phyloP scores from a whole-genome alignment of 2,888 invertebrate genomes.

The Pasiphila rectangulata region DNA sequence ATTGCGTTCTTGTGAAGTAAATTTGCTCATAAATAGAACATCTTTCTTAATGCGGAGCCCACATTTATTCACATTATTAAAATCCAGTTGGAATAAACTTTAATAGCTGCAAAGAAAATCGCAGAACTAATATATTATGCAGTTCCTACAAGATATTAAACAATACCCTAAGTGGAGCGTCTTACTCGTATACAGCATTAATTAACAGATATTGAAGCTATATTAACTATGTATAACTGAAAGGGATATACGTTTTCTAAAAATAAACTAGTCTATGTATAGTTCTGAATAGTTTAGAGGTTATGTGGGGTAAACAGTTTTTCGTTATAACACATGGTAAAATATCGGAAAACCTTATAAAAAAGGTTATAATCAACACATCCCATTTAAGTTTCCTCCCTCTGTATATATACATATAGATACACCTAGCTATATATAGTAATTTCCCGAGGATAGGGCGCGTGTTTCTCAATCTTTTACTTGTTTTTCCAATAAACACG shows the following conservation, averaged over 20 bases:
- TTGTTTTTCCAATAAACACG: neutral
- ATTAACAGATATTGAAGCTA: no score
- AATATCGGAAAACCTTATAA: constrained; percentile 61
- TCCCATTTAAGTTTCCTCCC: constrained; percentile 69
- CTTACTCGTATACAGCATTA: no score
- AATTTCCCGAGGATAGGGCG: neutral
- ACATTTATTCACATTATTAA: constrained; percentile 11
- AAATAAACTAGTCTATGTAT: no score
- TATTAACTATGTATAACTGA: no score
- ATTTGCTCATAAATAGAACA: constrained; percentile 25
- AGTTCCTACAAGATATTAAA: neutral
- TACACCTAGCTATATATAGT: constrained; percentile 13
- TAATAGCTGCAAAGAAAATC: neutral
- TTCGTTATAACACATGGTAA: constrained; percentile 66
- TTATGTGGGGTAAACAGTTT: no score
- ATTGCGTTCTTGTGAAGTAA: constrained; percentile 37
- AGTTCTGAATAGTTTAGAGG: no score
- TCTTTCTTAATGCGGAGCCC: constrained; percentile 16
- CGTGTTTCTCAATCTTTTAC: constrained; percentile 23
- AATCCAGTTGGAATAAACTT: neutral
- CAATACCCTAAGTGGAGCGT: no score
- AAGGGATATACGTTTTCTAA: no score
- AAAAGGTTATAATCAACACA: constrained; percentile 77
- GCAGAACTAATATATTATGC: neutral
- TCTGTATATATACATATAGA: constrained; percentile 37